These are phyloP conservation scores for Drosophila ambigua DNA, from an alignment of 1,140 invertebrate species.

Conservation along the genomic window DNA sequence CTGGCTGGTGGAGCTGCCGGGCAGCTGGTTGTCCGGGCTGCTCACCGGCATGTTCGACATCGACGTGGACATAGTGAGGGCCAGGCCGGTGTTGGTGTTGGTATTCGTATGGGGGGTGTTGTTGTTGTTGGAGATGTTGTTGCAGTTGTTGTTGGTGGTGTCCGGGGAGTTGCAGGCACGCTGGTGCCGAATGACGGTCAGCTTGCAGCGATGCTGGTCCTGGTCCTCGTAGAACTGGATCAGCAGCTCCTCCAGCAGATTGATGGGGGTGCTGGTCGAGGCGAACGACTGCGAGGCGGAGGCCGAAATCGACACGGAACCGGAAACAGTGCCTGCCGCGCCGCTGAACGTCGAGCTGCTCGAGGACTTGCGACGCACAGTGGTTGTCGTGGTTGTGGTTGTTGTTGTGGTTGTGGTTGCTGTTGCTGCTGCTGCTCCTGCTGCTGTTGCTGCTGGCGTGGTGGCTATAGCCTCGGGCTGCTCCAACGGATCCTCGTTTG, in stretches of 20 bases:
- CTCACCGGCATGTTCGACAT: slow-evolving; percentile 60
- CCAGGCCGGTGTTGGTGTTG: background rate
- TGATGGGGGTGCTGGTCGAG: slow-evolving; percentile 53
- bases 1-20: slow-evolving; percentile 10
- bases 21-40: slow-evolving; percentile 25
- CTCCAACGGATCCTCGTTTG: slow-evolving; percentile 11
- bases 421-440: background rate
- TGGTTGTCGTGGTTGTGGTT: slow-evolving; percentile 42
- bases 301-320: slow-evolving; percentile 46
- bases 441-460: slow-evolving; percentile 4
- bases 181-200: slow-evolving; percentile 48
- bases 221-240: slow-evolving; percentile 81
- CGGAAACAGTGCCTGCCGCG: slow-evolving; percentile 46
- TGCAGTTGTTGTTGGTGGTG: slow-evolving; percentile 50
- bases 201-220: slow-evolving; percentile 54
- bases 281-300: slow-evolving; percentile 46
- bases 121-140: slow-evolving; percentile 53
- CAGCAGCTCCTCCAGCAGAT: slow-evolving; percentile 73
- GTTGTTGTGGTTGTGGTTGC: slow-evolving; percentile 20
- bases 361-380: slow-evolving; percentile 54
- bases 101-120: slow-evolving; percentile 1
- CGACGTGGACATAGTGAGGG: slow-evolving; percentile 61
- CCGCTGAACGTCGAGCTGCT: slow-evolving; percentile 40
- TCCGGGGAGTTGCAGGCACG: slow-evolving; percentile 35
- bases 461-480: background rate